Conservation (phyloP, 2,888 invertebrate genomes). For the Hymenopus coronatus region DNA sequence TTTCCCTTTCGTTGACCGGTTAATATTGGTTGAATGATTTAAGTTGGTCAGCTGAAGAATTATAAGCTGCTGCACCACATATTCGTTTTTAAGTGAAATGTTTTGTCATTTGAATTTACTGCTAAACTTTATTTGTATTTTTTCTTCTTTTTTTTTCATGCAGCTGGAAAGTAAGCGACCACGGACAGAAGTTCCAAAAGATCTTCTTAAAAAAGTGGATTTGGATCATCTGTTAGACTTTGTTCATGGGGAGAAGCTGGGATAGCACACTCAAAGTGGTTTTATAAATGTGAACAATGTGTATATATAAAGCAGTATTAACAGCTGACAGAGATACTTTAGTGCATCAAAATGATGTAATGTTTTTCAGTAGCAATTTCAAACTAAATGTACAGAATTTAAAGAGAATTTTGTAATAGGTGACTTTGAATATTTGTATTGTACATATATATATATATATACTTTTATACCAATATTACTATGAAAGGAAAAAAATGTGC, state of each 20-base stretch:
- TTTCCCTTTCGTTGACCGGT: too few species aligned
- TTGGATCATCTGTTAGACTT: constrained; percentile 5
- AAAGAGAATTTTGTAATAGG: background rate
- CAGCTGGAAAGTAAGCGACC: constrained; percentile 3
- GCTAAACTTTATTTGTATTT: background rate
- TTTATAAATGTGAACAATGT: background rate
- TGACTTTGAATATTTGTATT: background rate
- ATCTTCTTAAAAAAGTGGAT: constrained; percentile 5
- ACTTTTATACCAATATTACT: background rate
- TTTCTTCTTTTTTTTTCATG: background rate
- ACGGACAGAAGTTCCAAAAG: background rate
- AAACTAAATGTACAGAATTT: background rate
- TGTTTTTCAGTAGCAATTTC: background rate
- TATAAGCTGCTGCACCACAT: too few species aligned
- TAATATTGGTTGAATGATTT: too few species aligned
- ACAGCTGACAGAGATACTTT: background rate
- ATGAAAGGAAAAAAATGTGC: background rate
- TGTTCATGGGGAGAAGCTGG: constrained; percentile 14
- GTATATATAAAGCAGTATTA: background rate
- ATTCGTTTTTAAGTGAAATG: too few species aligned
- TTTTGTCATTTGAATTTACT: too few species aligned
- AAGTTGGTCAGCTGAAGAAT: too few species aligned
- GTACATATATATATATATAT: background rate
- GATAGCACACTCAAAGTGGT: background rate
- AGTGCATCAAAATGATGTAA: background rate